Evolutionary conservation across 2,113 vertebrate genomes (phyloP).

Genomic region (Python bivittatus): DNA sequence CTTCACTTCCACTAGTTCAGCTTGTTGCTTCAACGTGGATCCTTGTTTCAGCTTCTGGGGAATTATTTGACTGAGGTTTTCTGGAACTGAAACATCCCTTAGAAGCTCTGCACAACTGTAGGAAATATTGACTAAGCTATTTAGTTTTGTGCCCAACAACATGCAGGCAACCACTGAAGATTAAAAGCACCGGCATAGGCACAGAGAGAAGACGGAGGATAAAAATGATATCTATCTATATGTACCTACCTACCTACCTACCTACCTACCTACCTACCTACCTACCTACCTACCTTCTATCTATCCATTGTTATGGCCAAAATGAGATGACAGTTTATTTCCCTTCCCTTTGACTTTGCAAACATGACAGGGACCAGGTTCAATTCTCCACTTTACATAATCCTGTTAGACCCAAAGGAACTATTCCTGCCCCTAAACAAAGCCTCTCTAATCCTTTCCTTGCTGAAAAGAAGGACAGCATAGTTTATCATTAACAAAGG

Average conservation of each 20-base stretch:
- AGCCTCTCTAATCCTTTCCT: neutral
- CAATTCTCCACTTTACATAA: neutral
- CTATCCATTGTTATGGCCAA: neutral
- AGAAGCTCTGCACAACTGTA: neutral
- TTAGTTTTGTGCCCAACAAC: neutral
- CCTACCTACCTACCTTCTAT: neutral
- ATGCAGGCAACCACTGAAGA: neutral
- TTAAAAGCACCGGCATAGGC: neutral
- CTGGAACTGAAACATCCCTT: neutral
- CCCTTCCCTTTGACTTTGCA: neutral
- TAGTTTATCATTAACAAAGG: neutral
- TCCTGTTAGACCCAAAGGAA: neutral
- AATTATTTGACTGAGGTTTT: neutral
- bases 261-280: neutral
- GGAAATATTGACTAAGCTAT: neutral
- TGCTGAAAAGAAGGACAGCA: neutral
- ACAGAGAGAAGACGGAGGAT: neutral
- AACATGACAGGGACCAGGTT: neutral
- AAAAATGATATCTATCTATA: neutral
- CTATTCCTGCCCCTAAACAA: neutral
- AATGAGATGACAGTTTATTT: neutral
- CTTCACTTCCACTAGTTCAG: neutral
- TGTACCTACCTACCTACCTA: neutral
- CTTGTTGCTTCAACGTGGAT: neutral
- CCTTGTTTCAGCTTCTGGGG: neutral